Base-by-base conservation (phyloP, 2,888 invertebrate genomes). In the Apamea sordens region DNA sequence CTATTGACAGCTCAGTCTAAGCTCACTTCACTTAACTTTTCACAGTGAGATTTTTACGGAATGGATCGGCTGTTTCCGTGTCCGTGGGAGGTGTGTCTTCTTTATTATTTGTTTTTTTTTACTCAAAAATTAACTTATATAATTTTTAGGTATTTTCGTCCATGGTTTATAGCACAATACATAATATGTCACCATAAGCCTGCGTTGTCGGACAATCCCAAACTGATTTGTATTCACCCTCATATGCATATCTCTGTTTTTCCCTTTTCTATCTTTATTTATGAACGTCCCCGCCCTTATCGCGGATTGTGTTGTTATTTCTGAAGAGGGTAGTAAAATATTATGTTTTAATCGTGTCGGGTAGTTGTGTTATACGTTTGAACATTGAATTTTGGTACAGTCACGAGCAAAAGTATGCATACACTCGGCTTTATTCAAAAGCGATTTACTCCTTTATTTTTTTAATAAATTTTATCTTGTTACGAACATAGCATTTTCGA, bases 201-300 rank as follows among this genome's bases (percentile, higher is more conserved):
- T 50, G 36, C 32, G 70, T 63, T 78, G 72, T 82, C 79, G 68
- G 84, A 83, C 83, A 84, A 61, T 50, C 84, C 86, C 63, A 32
- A 80, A 77, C 84, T 89, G 82, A 89, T 88, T 87, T 87, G 77
- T 87, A 89, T 88, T 86, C 88, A 76, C 70, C 61, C 86, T 82
- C 83, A 86, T 89, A 83, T 84, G 79, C 86, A 86, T 87, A 86
- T 83, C 81, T 73, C 77, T 85, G 73, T 76, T 83, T 78, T 74
- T 76, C 79, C 77, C 77, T 74, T 86, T 79, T 50, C 79, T 75
- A 79, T 84, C 77, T 88, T 79, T 88, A 84, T 88, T 82, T 86
- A 85, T 87, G 78, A 72, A 70, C 72, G 73, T 64, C 69, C 80
- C 77, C 32, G 56, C 53, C 65, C 75, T 81, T 87, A 85, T 85